These are phyloP conservation scores for Picathartes gymnocephalus DNA, from an alignment of 2,113 vertebrate genomes.

Conservation along the genomic window DNA sequence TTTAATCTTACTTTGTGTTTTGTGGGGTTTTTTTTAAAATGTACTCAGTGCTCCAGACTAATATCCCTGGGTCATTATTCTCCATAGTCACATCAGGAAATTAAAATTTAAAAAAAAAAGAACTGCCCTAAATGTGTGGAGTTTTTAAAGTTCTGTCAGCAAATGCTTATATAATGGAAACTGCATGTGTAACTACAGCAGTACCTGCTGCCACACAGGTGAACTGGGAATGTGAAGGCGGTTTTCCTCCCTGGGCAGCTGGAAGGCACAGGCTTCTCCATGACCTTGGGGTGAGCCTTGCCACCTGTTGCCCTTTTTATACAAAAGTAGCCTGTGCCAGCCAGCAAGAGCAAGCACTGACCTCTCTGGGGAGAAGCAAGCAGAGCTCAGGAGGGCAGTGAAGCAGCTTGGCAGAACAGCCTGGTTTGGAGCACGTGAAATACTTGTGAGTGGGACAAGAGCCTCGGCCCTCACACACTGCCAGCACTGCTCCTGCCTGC, in stretches of 20 bases:
- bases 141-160: background rate
- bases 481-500: background rate
- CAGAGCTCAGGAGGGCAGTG: background rate
- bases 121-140: background rate
- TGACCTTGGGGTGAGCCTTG: background rate
- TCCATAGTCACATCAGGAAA: background rate
- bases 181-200: background rate
- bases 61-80: background rate
- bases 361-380: background rate
- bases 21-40: background rate
- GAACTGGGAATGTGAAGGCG: background rate
- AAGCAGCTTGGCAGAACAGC: background rate
- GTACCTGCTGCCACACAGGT: background rate
- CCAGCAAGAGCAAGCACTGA: background rate
- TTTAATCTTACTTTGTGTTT: background rate
- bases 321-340: background rate
- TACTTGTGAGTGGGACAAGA: background rate
- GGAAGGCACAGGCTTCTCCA: background rate
- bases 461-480: fast-evolving
- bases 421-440: background rate
- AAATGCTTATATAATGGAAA: background rate
- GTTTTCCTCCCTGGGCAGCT: background rate
- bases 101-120: background rate
- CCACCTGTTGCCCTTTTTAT: slow-evolving; percentile 37
- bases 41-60: background rate